Evolutionary conservation across 2,888 invertebrate genomes (phyloP).

Genomic region (Cephus rjabovi): DNA sequence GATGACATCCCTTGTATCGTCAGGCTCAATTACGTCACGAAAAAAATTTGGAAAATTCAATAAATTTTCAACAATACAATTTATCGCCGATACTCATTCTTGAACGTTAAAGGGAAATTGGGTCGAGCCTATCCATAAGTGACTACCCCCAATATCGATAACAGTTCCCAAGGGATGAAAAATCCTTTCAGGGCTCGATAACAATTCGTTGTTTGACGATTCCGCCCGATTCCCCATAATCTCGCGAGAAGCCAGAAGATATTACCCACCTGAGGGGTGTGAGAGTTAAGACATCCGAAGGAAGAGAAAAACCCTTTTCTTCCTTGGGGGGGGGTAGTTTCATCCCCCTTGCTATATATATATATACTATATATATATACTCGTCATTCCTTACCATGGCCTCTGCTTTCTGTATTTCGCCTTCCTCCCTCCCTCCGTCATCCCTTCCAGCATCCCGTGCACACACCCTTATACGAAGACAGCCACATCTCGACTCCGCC

Average conservation of each 20-base stretch:
- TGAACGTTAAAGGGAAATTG: neutral
- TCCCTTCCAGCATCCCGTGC: neutral
- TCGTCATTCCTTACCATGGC: neutral
- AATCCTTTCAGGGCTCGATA: neutral
- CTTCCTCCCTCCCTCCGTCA: no score
- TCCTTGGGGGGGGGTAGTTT: neutral
- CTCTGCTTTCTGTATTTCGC: neutral
- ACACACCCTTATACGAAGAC: neutral
- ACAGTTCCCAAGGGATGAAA: neutral
- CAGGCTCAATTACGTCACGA: neutral
- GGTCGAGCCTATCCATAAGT: neutral
- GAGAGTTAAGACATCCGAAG: neutral
- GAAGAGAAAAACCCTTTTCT: neutral
- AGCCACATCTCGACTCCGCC: conserved; percentile 16
- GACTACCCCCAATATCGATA: neutral
- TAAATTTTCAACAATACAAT: neutral
- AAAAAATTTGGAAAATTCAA: neutral
- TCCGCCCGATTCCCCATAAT: neutral
- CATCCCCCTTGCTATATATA: no score
- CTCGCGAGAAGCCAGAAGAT: neutral
- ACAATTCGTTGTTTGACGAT: neutral
- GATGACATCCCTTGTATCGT: neutral
- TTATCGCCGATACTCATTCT: neutral
- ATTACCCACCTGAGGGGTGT: neutral
- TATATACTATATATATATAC: no score